Evolutionary conservation across 2,888 invertebrate genomes (phyloP).

Genomic region (Chorisops tibialis): DNA sequence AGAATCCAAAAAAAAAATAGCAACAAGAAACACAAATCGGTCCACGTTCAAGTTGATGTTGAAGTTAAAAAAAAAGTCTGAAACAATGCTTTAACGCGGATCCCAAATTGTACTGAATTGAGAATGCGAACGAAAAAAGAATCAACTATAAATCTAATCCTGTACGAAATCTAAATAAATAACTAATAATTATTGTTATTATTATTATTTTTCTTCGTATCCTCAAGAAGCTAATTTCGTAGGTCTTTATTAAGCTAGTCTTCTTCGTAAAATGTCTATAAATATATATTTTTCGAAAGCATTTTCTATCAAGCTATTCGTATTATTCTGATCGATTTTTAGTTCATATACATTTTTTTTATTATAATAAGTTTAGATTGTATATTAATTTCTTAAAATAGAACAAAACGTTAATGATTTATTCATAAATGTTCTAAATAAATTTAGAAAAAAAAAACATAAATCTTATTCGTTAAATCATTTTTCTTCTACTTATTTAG

Average conservation of each 20-base stretch:
- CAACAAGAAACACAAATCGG: neutral
- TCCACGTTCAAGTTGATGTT: neutral
- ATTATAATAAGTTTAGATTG: neutral
- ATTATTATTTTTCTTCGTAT: too few species aligned
- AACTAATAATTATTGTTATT: too few species aligned
- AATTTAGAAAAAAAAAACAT: neutral
- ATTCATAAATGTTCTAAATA: neutral
- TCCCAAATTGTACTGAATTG: too few species aligned
- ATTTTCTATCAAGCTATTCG: neutral
- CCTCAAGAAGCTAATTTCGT: too few species aligned
- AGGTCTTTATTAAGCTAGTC: too few species aligned
- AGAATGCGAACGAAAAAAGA: too few species aligned
- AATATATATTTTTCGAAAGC: neutral
- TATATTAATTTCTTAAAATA: neutral
- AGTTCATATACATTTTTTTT: neutral
- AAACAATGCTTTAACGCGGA: neutral
- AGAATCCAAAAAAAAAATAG: neutral
- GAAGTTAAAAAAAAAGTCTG: neutral
- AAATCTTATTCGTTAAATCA: neutral
- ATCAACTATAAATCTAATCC: too few species aligned
- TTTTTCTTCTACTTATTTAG: neutral
- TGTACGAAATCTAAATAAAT: too few species aligned
- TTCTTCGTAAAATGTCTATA: neutral
- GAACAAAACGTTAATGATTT: slow-evolving; percentile 11
- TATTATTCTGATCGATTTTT: neutral